Conservation (phyloP, 2,888 invertebrate species). For the Amiota communis region DNA sequence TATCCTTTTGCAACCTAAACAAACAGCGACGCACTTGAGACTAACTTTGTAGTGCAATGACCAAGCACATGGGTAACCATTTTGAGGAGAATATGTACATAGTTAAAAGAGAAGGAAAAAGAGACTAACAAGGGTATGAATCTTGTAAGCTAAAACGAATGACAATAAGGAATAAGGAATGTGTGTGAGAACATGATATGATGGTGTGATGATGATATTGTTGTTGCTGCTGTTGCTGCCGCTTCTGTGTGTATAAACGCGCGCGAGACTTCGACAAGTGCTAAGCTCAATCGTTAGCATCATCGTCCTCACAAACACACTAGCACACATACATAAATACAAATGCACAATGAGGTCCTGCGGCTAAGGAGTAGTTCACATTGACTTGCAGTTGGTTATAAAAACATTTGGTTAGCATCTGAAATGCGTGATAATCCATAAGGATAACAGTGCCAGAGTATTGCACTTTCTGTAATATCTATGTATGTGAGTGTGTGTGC, state of each 20-base stretch:
- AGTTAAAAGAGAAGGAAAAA: too few relatives aligned
- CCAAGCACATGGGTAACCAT: not conserved
- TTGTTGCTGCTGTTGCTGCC: too few relatives aligned
- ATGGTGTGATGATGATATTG: not conserved
- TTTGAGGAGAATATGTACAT: not conserved
- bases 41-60: constrained; percentile 14
- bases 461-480: too few relatives aligned
- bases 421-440: constrained; percentile 23
- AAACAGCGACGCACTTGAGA: constrained; percentile 20
- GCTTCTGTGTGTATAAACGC: not conserved
- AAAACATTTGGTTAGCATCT: constrained; percentile 23
- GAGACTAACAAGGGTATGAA: not conserved
- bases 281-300: constrained; percentile 22
- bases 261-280: constrained; percentile 1
- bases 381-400: constrained; percentile 17
- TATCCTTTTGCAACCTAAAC: constrained; percentile 3
- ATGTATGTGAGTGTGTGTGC: not conserved
- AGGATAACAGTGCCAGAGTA: constrained; percentile 12
- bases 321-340: too few relatives aligned
- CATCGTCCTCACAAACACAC: not conserved
- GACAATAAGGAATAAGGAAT: not conserved
- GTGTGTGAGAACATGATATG: not conserved
- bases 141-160: not conserved
- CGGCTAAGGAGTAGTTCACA: too few relatives aligned
- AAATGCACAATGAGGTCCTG: too few relatives aligned